Evolutionary conservation across 1,140 invertebrate species (phyloP).

Genomic region (Steinernema feltiae): DNA sequence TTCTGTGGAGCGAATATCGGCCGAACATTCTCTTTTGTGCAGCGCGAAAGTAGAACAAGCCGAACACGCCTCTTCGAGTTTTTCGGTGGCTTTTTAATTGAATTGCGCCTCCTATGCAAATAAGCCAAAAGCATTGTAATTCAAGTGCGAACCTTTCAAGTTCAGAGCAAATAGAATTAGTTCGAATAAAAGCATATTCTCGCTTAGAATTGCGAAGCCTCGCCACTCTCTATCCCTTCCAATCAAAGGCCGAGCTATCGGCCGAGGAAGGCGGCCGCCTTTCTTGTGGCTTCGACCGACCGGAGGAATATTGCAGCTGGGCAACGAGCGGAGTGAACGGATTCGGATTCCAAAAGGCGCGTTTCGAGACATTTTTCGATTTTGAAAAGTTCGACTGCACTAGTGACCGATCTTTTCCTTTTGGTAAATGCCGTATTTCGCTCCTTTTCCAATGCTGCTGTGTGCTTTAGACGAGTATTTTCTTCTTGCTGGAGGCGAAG

Average conservation of each 20-base stretch:
- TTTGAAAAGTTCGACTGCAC: constrained; percentile 43
- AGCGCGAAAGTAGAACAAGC: too few species aligned
- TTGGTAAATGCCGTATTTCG: constrained; percentile 22
- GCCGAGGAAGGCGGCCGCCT: constrained; percentile 13
- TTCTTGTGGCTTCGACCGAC: constrained; percentile 34
- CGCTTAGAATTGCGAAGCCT: constrained; percentile 33
- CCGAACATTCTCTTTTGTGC: too few species aligned
- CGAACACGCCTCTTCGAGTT: too few species aligned
- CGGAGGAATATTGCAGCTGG: constrained; percentile 38
- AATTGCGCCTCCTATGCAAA: too few species aligned
- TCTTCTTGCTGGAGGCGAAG: constrained; percentile 34
- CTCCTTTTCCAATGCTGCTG: neutral
- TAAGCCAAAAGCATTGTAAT: too few species aligned
- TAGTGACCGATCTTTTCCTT: constrained; percentile 34
- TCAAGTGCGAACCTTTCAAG: too few species aligned
- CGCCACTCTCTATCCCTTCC: constrained; percentile 29
- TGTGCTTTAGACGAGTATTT: constrained; percentile 44
- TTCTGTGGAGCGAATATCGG: too few species aligned
- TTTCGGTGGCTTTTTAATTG: too few species aligned
- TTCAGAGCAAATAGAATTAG: too few species aligned
- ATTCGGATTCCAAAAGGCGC: constrained; percentile 34
- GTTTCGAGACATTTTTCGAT: constrained; percentile 41
- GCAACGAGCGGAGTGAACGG: neutral
- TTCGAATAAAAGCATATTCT: neutral
- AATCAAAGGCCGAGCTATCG: neutral